Evolutionary conservation across 2,888 invertebrate species (phyloP).

Genomic region (Drosophila buzzatii): DNA sequence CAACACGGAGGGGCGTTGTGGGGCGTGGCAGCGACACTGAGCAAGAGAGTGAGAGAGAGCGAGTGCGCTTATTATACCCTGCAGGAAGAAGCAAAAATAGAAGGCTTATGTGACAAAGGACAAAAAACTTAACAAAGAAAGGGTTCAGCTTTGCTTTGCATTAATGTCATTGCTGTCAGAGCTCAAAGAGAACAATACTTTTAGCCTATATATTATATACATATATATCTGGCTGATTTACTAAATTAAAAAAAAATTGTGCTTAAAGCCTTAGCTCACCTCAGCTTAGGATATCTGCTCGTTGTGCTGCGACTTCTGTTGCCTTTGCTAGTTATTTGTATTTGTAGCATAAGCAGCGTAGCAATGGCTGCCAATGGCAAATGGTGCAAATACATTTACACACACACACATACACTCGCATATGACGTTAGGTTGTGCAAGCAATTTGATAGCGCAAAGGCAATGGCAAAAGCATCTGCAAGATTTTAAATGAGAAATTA

Average conservation of each 20-base stretch:
- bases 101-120: background rate
- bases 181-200: background rate
- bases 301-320: background rate
- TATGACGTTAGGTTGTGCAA: constrained; percentile 60
- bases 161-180: background rate
- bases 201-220: background rate
- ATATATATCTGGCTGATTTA: background rate
- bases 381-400: constrained; percentile 37
- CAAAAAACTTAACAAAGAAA: background rate
- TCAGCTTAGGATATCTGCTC: constrained; percentile 2
- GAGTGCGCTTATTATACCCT: constrained; percentile 48
- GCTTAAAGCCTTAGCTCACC: background rate
- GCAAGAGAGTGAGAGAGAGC: constrained; percentile 9
- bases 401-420: constrained; percentile 9
- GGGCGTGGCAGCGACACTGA: constrained; percentile 9
- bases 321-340: constrained; percentile 44
- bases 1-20: background rate
- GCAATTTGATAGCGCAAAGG: constrained; percentile 57
- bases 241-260: too few species aligned
- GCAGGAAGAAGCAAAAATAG: background rate
- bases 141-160: background rate
- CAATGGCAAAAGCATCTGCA: constrained; percentile 28
- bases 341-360: constrained; percentile 60
- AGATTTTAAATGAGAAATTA: constrained; percentile 45
- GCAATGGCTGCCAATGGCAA: constrained; percentile 52